These are phyloP conservation scores for Macrocentrus cingulum DNA, from an alignment of 1,140 invertebrate species.

Conservation along the genomic window DNA sequence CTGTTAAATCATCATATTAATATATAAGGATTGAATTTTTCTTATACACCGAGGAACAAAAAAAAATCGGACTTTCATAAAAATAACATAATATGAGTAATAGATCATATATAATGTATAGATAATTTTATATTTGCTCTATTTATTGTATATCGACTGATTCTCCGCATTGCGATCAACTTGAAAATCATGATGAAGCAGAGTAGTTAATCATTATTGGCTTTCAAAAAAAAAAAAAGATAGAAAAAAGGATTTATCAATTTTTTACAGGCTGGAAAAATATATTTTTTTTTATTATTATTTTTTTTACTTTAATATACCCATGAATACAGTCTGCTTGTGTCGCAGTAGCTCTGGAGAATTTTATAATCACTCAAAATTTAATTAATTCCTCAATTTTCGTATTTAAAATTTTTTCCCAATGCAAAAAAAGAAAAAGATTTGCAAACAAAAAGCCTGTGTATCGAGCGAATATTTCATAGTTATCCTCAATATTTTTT, in stretches of 20 bases:
- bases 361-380: background rate
- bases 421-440: background rate
- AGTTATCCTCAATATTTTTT: background rate
- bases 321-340: background rate
- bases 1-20: conserved; percentile 4
- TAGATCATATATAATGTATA: conserved; percentile 38
- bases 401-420: too few species aligned
- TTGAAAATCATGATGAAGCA: background rate
- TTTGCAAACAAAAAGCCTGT: conserved; percentile 1
- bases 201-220: background rate
- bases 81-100: conserved; percentile 36
- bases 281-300: background rate
- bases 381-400: too few species aligned
- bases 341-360: background rate
- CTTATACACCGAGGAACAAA: conserved; percentile 30
- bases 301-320: too few species aligned
- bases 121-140: conserved; percentile 51
- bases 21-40: conserved; percentile 23
- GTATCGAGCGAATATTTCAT: conserved; percentile 2
- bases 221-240: too few species aligned
- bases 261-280: too few species aligned
- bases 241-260: too few species aligned
- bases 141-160: conserved; percentile 48
- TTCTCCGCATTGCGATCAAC: conserved; percentile 23
- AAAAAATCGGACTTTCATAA: background rate